Conservation (phyloP, 2,797 vertebrate species). For the Galaxias olidus region DNA sequence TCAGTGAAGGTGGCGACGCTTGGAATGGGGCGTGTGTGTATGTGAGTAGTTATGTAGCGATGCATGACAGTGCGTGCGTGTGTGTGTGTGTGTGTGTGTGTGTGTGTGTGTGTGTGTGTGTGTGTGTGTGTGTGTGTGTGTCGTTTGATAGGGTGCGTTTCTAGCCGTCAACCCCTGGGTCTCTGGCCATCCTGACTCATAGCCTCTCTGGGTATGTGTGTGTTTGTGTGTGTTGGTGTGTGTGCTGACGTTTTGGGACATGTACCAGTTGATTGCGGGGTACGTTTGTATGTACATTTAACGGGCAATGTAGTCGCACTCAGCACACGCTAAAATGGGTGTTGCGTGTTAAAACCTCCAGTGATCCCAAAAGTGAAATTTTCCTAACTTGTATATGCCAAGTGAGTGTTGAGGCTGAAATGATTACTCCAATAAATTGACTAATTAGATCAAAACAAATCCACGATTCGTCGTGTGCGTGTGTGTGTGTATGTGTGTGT, state of each 20-base stretch:
- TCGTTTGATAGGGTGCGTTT: constrained; percentile 33
- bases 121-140: constrained; percentile 6
- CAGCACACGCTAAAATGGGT: too few species aligned
- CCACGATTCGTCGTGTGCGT: too few species aligned
- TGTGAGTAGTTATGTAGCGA: constrained; percentile 11
- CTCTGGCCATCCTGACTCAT: constrained; percentile 33
- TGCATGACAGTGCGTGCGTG: not conserved
- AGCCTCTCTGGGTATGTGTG: constrained; percentile 29
- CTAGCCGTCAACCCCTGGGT: constrained; percentile 38
- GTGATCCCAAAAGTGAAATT: too few species aligned
- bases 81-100: constrained; percentile 9
- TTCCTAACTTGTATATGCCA: too few species aligned
- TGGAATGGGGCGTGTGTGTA: constrained; percentile 10
- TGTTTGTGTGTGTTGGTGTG: constrained; percentile 23
- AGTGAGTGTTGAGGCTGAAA: too few species aligned
- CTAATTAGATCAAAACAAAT: too few species aligned
- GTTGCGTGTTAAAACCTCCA: too few species aligned
- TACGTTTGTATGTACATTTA: too few species aligned
- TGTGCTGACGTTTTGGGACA: too few species aligned
- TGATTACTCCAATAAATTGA: too few species aligned
- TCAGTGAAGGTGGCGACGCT: not conserved
- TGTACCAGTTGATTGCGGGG: too few species aligned
- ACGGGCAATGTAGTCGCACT: too few species aligned
- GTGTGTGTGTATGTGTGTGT: constrained; percentile 22
- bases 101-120: constrained; percentile 8